Base-by-base conservation (phyloP, 2,113 vertebrate genomes). In the Mustela lutreola region DNA sequence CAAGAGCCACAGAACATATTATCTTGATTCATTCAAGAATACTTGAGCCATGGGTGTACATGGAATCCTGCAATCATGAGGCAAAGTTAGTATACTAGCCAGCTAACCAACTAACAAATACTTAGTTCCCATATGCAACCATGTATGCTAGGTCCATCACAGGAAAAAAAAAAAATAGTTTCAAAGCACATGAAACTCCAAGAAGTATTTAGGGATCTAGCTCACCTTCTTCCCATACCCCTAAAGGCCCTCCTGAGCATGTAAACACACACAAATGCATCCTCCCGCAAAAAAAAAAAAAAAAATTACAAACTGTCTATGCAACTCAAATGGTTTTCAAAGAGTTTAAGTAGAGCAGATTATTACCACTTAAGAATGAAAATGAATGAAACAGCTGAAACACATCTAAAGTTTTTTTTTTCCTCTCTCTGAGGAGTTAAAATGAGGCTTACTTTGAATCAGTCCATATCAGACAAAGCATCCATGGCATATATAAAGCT, bases 371-470 rank as follows among this genome's bases (percentile, higher is more conserved):
- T 56, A 88, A 58, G 8, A 60, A 67, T 53, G 3, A 86, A 45
- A 76, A 87, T 15, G 28, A 81, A 70, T 79, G 5, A 36, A 84
- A 90, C 67, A 18, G 0, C 11, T 75, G 26, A 92, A 24, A 90
- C 18, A 83, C 24, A 3, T 5, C 31, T 48, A 42, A 11, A 78
- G 5, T 3, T 1, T 28, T 18, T 26, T 26, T 84, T 16, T 33
- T 82, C 33, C n/a, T 45, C 7, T 78, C 26, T 22, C 58, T 94
- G 9, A 79, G 86, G 31, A 85, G 18, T 80, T 85, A 92, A 42
- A 93, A 50, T 93, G 7, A 89, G 33, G 26, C 5, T 97, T 83
- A 84, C 6, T 85, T 91, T 81, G 24, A 96, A 93, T 50, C 21
- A 45, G 5, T 56, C 33, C 48, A 63, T 31, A 84, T 80, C 28